Evolutionary conservation across 2,888 invertebrate genomes (phyloP), one percentile per base, ranked within the genome.

Genomic region (Trichacis sp.): DNA sequence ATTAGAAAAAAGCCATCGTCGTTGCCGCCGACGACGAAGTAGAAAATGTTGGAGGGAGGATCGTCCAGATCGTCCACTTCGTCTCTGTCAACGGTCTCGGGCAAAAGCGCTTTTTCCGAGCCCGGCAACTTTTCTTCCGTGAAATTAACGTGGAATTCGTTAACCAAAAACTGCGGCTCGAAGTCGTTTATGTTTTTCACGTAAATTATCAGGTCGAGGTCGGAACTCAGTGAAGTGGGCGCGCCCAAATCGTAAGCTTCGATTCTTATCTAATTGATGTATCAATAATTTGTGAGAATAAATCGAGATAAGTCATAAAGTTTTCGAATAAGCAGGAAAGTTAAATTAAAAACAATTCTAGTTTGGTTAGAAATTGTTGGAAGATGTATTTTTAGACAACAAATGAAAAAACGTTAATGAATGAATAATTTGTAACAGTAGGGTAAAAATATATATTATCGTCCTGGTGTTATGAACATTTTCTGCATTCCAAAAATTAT

Each of bases 231-330:
- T 0, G 95, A 91, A 0, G 95, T 95, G 0, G 96, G 96, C 0
- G 91, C 86, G 0, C 96, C 96, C 54, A 95, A 88, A 85, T 96
- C 96, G 79, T 92, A 94, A 0, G 96, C 96, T 86, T 96, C 95
- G 43, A 96, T 91, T 72, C 96, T 88, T 60, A 96, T 90, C 95
- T 96, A n/a, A n/a, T n/a, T n/a, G n/a, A n/a, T n/a, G n/a, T n/a
- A n/a, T n/a, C n/a, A n/a, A n/a, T n/a, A n/a, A n/a, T n/a, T n/a
- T n/a, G n/a, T n/a, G n/a, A n/a, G n/a, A n/a, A n/a, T n/a, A n/a
- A n/a, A n/a, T n/a, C n/a, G n/a, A n/a, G n/a, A n/a, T n/a, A n/a
- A n/a, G n/a, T n/a, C n/a, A n/a, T n/a, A n/a, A n/a, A n/a, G n/a
- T n/a, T n/a, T n/a, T n/a, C n/a, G n/a, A n/a, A n/a, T n/a, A n/a